Conservation (phyloP, 2,113 vertebrate genomes). For the Thalassoma bifasciatum region DNA sequence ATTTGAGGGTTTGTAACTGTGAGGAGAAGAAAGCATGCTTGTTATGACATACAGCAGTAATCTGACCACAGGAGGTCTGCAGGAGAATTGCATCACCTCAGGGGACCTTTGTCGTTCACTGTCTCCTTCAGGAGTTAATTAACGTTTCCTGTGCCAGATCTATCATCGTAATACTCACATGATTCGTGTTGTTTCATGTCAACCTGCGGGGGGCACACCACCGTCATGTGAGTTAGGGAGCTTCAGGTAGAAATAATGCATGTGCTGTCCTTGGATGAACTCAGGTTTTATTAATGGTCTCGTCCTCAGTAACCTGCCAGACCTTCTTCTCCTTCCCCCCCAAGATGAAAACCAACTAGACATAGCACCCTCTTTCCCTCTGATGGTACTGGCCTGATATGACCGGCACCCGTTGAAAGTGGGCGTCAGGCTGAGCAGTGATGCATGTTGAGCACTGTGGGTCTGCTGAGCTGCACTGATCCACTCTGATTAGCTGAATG, state of each 20-base stretch:
- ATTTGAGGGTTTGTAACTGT: not conserved
- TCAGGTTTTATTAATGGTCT: not conserved
- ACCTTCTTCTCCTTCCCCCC: slow-evolving; percentile 1
- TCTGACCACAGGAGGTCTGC: not conserved
- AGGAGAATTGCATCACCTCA: slow-evolving; percentile 6
- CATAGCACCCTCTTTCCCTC: not conserved
- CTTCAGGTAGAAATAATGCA: not conserved
- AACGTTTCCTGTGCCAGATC: slow-evolving; percentile 30
- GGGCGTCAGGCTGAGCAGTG: not conserved
- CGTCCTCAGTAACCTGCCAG: not conserved
- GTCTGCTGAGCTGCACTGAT: not conserved
- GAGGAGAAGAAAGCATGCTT: not conserved
- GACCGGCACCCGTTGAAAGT: not conserved
- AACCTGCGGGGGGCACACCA: not conserved
- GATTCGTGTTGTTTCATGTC: not conserved
- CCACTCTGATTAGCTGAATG: slow-evolving; percentile 13
- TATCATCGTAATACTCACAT: slow-evolving; percentile 12
- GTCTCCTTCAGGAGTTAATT: slow-evolving; percentile 24
- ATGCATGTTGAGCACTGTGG: slow-evolving; percentile 9
- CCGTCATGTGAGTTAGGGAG: not conserved
- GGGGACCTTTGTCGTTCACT: slow-evolving; percentile 29
- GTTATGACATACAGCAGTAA: slow-evolving; percentile 11
- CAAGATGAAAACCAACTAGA: slow-evolving; percentile 5
- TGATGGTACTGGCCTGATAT: not conserved
- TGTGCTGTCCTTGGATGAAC: slow-evolving; percentile 7